Evolutionary conservation across 64 coral and sea anemone genomes (phyloP).

Genomic region (Acropora tenuis): DNA sequence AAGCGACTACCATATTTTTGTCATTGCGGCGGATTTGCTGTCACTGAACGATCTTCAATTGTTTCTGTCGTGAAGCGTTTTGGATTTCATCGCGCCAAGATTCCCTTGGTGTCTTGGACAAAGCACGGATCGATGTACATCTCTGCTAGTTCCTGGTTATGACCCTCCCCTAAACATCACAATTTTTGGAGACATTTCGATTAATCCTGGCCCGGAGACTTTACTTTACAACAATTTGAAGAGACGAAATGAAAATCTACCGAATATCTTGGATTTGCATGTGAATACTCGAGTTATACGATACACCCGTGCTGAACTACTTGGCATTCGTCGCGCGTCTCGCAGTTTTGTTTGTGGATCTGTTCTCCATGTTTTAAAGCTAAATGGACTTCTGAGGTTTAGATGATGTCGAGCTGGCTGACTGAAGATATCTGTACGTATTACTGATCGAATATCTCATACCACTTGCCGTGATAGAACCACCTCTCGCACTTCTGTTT

Average conservation of each 20-base stretch:
- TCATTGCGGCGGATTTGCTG: not conserved
- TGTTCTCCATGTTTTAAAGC: not conserved
- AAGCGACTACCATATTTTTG: no score
- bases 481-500: no score
- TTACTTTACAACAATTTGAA: conserved; percentile 5
- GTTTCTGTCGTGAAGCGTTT: not conserved
- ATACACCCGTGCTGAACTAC: conserved; percentile 35
- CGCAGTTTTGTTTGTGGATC: not conserved
- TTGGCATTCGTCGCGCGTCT: conserved; percentile 37
- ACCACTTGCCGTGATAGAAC: no score
- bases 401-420: no score
- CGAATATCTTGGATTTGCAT: conserved; percentile 19
- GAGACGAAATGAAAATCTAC: conserved; percentile 13
- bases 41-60: not conserved
- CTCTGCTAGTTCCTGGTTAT: no score
- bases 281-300: conserved; percentile 22
- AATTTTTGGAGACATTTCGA: not conserved
- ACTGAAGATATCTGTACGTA: no score
- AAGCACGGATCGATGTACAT: no score
- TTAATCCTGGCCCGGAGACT: not conserved
- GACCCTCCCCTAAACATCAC: not conserved
- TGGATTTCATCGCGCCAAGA: conserved; percentile 2
- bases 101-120: conserved; percentile 12
- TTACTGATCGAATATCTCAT: no score
- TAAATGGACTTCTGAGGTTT: no score